A percentile compares a stretch with the other conserved stretches of the same genome.
These are phyloP conservation scores for Lasius fuliginosus DNA, from an alignment of 2,888 invertebrate species.

Conservation along the genomic window DNA sequence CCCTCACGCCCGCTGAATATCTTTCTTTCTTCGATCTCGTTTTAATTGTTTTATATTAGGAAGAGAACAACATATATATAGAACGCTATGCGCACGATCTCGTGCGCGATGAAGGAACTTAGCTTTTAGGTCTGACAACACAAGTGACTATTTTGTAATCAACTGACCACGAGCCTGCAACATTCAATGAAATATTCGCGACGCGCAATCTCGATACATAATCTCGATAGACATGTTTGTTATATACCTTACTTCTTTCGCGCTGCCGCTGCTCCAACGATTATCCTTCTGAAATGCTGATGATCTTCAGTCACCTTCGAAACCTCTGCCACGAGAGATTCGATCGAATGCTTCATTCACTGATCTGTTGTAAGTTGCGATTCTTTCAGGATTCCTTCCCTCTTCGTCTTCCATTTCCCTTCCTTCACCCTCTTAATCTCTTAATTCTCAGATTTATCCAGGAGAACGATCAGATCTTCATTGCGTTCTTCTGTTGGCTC, in stretches of 20 bases:
- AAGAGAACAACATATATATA: constrained; percentile 47
- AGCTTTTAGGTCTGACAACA: constrained; percentile 60
- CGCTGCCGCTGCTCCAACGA: constrained; percentile 29
- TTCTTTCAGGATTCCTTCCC: not conserved
- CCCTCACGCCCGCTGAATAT: constrained; percentile 29
- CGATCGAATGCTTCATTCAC: constrained; percentile 20
- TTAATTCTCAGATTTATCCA: constrained; percentile 63
- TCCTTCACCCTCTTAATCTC: constrained; percentile 59
- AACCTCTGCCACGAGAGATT: not conserved
- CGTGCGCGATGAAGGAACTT: constrained; percentile 69
- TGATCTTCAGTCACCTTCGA: constrained; percentile 2
- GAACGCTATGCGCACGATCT: constrained; percentile 50
- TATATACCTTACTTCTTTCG: constrained; percentile 67
- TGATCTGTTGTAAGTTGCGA: not conserved
- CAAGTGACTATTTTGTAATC: constrained; percentile 53
- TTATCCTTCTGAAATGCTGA: constrained; percentile 3
- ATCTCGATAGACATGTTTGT: constrained; percentile 48
- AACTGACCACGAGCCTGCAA: constrained; percentile 46
- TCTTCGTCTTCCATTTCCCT: not conserved
- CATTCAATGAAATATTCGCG: constrained; percentile 46
- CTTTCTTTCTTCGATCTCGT: constrained; percentile 27
- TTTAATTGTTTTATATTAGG: constrained; percentile 25
- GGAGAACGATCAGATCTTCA: constrained; percentile 41
- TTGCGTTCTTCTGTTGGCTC: not conserved
- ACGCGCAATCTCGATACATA: constrained; percentile 43